Evolutionary conservation across 2,888 invertebrate species (phyloP), one percentile per base, ranked within the genome.

Genomic region (Crossocerus cetratus): DNA sequence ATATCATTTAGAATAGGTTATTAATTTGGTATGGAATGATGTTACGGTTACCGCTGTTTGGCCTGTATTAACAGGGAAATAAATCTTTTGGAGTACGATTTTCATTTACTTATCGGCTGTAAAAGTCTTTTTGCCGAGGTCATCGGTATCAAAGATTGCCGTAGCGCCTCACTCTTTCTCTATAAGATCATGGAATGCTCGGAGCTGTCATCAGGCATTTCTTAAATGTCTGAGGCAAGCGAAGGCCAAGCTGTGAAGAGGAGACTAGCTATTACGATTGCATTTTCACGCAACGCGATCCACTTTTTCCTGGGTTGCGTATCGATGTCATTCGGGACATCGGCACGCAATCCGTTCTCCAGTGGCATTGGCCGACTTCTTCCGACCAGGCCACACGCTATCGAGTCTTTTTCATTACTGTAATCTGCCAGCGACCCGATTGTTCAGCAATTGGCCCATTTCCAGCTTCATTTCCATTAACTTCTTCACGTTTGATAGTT

Each of bases 361-460:
- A n/a, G n/a, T n/a, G 56, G 54, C 23, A 55, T 59, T 59, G 59
- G 59, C 59, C 59, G 23, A 44, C 21, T 44, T 60, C 44, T 59
- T 59, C 44, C 23, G 32, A 32, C 32, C 8, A 32, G 32, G 32
- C 32, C 32, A 8, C 32, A 32, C 32, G 32, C 59, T 13, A 13
- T 22, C 20, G 21, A 22, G 2, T 45, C 23, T 60, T 22, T 60
- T 49, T 22, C 60, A 14, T 49, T 21, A 44, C n/a, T 45, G 23
- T 32, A 14, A 23, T 16, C 21, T 3, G 2, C 55, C 1, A 13
- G 14, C 21, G 55, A 20, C 20, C 13, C 55, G 55, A 55, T 55
- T 22, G 16, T 55, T 20, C 11, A n/a, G 22, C 21, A 22, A 55
- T 14, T 20, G 21, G 22, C 8, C 14, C 14, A 16, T 21, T 20